Evolutionary conservation across 2,888 invertebrate species (phyloP).

Genomic region (Autographa gamma): DNA sequence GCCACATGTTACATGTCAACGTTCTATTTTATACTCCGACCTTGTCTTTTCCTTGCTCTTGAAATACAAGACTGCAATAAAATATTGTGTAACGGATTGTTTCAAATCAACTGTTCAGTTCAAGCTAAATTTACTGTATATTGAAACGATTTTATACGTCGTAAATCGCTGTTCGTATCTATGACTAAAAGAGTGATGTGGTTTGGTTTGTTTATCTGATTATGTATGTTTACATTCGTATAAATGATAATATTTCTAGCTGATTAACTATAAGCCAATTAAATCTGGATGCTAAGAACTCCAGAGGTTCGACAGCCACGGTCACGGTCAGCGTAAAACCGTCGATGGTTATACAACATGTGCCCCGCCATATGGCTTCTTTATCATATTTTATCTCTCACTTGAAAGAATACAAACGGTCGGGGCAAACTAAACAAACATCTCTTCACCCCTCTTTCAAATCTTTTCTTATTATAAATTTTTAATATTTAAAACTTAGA

Average conservation of each 20-base stretch:
- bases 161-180: neutral
- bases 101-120: conserved; percentile 1
- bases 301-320: conserved; percentile 69
- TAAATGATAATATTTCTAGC: conserved; percentile 15
- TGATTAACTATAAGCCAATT: conserved; percentile 46
- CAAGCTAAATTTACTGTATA: conserved; percentile 4
- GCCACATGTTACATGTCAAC: conserved; percentile 63
- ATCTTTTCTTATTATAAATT: conserved; percentile 23
- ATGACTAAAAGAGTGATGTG: neutral
- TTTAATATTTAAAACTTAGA: neutral
- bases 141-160: neutral
- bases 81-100: neutral
- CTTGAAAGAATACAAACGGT: conserved; percentile 69
- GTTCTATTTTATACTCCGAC: conserved; percentile 61
- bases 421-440: conserved; percentile 63
- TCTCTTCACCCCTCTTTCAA: conserved; percentile 39
- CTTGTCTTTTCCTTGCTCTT: conserved; percentile 61
- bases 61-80: conserved; percentile 45
- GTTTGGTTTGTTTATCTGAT: neutral
- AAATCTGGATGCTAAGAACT: conserved; percentile 40
- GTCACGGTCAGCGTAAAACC: conserved; percentile 72
- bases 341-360: conserved; percentile 70
- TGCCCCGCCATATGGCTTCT: conserved; percentile 79
- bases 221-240: neutral
- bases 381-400: conserved; percentile 68